Base-by-base conservation (phyloP, 2,888 invertebrate genomes). In the Ariolimax columbianus region DNA sequence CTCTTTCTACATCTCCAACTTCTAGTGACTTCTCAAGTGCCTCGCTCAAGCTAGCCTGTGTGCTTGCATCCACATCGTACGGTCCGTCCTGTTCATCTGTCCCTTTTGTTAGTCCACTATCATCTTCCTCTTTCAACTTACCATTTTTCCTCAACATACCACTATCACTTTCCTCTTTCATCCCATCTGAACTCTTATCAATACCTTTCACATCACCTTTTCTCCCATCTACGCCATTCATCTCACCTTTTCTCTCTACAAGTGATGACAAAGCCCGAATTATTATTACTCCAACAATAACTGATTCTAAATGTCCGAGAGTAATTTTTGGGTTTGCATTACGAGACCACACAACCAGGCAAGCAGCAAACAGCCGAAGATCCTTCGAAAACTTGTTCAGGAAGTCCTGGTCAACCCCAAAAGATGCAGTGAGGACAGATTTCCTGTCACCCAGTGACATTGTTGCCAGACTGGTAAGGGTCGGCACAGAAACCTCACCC, bases 271-370 rank as follows among this genome's bases (percentile, higher is more conserved):
- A 26, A 43, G 26, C 36, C 14, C 33, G 40, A n/a, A 87, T 40
- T 30, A 88, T 55, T 26, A 91, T 75, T 14, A 89, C 70, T 33
- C 88, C 88, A 17, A 89, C 82, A 26, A 91, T 66, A 17, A 90
- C 33, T 19, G 87, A 86, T 40, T 86, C 79, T 51, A 89, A 63
- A 77, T 88, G 89, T 82, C 82, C 72, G 26, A 36, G 14, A 23
- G 85, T 81, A 23, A 87, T 82, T 55, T 77, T 82, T 1, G 89
- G 87, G 14, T 38, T 26, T 11, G 86, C 83, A 66, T 87, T 84
- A 33, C 70, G 83, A 6, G 82, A 33, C 88, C 88, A 89, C 51
- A 79, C 72, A 23, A 86, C 68, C 40, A 88, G 30, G 68, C 86
- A 83, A 30, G 70, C 63, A 33, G 82, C 40, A 78, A 86, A 86